Conservation (phyloP, 2,113 vertebrate genomes). For the Scatophagus argus region DNA sequence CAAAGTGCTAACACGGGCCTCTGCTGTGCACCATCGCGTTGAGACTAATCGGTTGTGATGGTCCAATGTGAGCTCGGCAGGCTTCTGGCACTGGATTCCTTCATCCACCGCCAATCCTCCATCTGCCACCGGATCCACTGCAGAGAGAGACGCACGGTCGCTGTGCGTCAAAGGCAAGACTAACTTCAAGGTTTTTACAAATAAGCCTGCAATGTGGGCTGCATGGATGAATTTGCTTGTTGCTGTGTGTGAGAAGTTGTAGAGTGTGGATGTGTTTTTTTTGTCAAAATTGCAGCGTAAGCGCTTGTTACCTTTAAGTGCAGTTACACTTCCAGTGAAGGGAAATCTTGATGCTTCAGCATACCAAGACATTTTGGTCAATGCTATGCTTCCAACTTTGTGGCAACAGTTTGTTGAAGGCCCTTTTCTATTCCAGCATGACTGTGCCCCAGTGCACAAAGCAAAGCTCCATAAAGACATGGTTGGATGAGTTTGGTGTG, state of each 20-base stretch:
- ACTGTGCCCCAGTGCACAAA: too few species aligned
- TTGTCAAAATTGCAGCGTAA: not conserved
- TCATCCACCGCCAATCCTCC: slow-evolving; percentile 57
- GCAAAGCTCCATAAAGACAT: too few species aligned
- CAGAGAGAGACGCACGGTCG: slow-evolving; percentile 15
- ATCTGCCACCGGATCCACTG: slow-evolving; percentile 74
- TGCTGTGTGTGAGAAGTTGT: not conserved
- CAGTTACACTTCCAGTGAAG: too few species aligned
- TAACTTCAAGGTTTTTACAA: not conserved
- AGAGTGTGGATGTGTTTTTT: not conserved
- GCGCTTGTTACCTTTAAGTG: not conserved
- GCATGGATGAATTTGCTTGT: not conserved
- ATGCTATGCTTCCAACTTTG: too few species aligned
- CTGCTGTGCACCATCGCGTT: slow-evolving; percentile 54
- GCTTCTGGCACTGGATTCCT: slow-evolving; percentile 65
- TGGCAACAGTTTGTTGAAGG: too few species aligned
- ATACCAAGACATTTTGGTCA: too few species aligned
- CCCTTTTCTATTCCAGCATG: too few species aligned
- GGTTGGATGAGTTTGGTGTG: too few species aligned
- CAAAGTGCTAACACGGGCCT: slow-evolving; percentile 60
- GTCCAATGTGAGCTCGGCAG: slow-evolving; percentile 64
- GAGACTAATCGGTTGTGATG: slow-evolving; percentile 69
- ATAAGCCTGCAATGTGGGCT: not conserved
- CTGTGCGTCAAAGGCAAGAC: slow-evolving; percentile 2
- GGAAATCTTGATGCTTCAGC: too few species aligned